Percentiles rank a stretch among this genome's conserved stretches.
phyloP scores from a whole-genome alignment of 2,113 vertebrate species.

The Ochotona curzoniae region DNA sequence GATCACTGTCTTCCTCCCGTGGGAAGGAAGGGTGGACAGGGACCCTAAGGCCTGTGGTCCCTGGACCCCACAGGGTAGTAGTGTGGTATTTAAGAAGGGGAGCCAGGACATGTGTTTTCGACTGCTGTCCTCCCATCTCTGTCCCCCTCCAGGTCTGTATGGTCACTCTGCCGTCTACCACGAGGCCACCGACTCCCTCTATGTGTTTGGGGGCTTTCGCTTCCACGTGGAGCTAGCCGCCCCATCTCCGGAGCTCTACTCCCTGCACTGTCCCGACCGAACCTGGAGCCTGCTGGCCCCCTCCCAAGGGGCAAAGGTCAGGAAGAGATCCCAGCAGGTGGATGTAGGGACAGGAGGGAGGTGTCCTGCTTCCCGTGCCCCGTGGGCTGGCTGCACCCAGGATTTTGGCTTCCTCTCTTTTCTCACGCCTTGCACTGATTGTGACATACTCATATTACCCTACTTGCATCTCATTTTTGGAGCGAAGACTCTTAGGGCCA shows the following conservation, averaged over 20 bases:
- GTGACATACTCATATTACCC: neutral
- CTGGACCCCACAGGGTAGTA: neutral
- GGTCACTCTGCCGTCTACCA: conserved; percentile 95
- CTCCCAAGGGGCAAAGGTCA: conserved; percentile 93
- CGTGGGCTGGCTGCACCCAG: neutral
- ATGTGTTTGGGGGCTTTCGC: conserved; percentile 95
- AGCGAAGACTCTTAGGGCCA: neutral
- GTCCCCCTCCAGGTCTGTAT: conserved; percentile 88
- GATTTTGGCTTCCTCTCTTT: neutral
- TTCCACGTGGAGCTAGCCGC: conserved; percentile 95
- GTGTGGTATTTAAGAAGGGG: neutral
- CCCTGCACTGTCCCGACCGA: conserved; percentile 92
- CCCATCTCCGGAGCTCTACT: conserved; percentile 93
- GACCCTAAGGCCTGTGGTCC: neutral
- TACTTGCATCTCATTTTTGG: neutral
- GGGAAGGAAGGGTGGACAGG: neutral
- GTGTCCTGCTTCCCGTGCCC: neutral
- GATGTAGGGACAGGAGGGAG: neutral
- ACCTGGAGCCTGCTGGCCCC: conserved; percentile 95
- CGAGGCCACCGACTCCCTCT: conserved; percentile 92
- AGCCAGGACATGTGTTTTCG: neutral
- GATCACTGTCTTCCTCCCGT: neutral
- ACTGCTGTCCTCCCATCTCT: neutral
- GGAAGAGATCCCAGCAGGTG: neutral
- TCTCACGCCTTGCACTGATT: neutral